Base-by-base conservation (phyloP, 2,797 vertebrate genomes). In the Danio choprae region DNA sequence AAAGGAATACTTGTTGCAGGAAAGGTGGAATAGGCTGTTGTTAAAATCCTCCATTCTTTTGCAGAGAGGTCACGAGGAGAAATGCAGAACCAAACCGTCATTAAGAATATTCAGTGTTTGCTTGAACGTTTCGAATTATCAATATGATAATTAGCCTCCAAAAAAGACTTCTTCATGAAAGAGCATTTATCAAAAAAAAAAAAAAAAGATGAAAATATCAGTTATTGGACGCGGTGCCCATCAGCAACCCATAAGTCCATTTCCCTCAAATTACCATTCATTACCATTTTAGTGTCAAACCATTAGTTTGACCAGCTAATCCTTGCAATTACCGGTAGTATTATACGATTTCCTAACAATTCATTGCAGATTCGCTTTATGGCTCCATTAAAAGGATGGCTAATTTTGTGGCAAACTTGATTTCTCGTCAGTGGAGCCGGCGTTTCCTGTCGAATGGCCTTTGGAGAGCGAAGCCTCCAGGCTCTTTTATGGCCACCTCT, bases 261-360 rank as follows among this genome's bases (percentile, higher is more conserved):
- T 86, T 86, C 74, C 83, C 74, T 78, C 77, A 79, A 86, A 84
- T 86, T 86, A 84, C 64, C 84, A 82, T 86, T 86, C 77, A 86
- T 86, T 86, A 86, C 69, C 83, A 81, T 86, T 83, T 83, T 77
- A 46, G 77, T 83, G 78, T 86, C 85, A 81, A 86, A 82, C 80
- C 85, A 84, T 84, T 86, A 84, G 83, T 78, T 84, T 86, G 83
- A 86, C 77, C 83, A 83, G 69, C 85, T 77, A 80, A 84, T 86
- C 82, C 83, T 74, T 71, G 80, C 83, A 84, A 86, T 86, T 86
- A 86, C 83, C 80, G 77, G 80, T 63, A 79, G 73, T 81, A 78
- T 84, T 77, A 82, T 82, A 71, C 60, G 58, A 81, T 84, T 83
- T 81, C 68, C 82, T 69, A 78, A 72, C 83, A 83, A 73, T 86